Evolutionary conservation across 2,797 vertebrate species (phyloP).

Genomic region (Trachurus trachurus): DNA sequence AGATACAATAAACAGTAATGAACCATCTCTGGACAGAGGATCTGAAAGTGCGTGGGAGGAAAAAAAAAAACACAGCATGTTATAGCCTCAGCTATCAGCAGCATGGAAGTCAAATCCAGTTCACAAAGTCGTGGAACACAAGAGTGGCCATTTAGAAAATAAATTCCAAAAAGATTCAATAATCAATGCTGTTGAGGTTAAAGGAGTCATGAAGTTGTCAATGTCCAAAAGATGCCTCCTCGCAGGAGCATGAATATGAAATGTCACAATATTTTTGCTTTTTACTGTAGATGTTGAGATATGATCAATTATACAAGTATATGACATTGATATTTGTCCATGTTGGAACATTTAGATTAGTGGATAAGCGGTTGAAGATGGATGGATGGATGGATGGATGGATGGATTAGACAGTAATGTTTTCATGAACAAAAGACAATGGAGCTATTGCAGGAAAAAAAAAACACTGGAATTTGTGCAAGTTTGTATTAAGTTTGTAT

Average conservation of each 20-base stretch:
- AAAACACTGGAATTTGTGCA: no score
- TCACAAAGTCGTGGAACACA: not conserved
- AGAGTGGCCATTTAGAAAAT: not conserved
- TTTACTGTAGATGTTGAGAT: no score
- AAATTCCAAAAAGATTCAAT: not conserved
- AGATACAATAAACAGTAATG: conserved; percentile 8
- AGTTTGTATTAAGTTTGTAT: not conserved
- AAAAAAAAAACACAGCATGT: not conserved
- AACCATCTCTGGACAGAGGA: not conserved
- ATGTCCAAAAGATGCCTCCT: not conserved
- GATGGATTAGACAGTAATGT: no score
- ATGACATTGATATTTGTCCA: not conserved
- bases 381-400: no score
- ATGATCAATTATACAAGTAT: not conserved
- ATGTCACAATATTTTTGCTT: no score
- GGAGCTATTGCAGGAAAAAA: no score
- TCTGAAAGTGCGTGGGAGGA: not conserved
- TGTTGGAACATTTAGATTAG: not conserved
- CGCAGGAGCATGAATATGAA: not conserved
- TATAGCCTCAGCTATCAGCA: conserved; percentile 1
- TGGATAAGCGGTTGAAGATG: no score
- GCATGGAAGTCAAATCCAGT: not conserved
- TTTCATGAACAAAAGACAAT: no score
- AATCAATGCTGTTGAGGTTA: not conserved
- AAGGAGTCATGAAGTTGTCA: not conserved